Conservation (phyloP, 1,140 invertebrate genomes). For the Magallana angulata region DNA sequence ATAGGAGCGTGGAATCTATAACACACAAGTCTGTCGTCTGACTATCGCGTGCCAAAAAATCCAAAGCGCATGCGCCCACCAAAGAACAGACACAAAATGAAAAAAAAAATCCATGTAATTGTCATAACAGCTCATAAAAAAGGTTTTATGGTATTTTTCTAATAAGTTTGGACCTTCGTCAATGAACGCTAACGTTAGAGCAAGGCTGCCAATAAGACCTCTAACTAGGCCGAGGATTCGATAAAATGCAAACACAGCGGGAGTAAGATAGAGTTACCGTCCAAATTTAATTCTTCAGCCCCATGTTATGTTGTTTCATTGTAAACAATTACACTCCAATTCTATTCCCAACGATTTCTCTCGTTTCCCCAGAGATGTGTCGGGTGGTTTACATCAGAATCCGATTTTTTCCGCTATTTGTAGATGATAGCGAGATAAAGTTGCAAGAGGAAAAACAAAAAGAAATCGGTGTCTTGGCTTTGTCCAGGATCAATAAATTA, state of each 20-base stretch:
- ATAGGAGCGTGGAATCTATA: not conserved
- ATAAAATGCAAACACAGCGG: not conserved
- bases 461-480: not conserved
- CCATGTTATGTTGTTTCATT: constrained; percentile 28
- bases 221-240: constrained; percentile 14
- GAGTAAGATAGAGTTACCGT: not conserved
- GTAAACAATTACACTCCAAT: constrained; percentile 31
- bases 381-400: constrained; percentile 17
- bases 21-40: constrained; percentile 32
- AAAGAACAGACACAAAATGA: not conserved
- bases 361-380: constrained; percentile 18
- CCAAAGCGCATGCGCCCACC: constrained; percentile 23
- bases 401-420: constrained; percentile 12
- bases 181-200: not conserved
- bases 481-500: constrained; percentile 36
- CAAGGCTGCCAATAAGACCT: not conserved
- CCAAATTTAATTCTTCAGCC: constrained; percentile 14
- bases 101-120: constrained; percentile 34
- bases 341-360: constrained; percentile 14
- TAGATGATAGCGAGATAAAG: constrained; percentile 19
- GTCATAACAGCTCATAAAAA: constrained; percentile 31
- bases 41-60: constrained; percentile 30
- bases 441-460: not conserved
- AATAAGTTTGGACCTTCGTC: constrained; percentile 4
- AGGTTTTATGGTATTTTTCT: constrained; percentile 29